These are phyloP conservation scores for Andrena bucephala DNA, from an alignment of 2,888 invertebrate genomes.

Conservation along the genomic window DNA sequence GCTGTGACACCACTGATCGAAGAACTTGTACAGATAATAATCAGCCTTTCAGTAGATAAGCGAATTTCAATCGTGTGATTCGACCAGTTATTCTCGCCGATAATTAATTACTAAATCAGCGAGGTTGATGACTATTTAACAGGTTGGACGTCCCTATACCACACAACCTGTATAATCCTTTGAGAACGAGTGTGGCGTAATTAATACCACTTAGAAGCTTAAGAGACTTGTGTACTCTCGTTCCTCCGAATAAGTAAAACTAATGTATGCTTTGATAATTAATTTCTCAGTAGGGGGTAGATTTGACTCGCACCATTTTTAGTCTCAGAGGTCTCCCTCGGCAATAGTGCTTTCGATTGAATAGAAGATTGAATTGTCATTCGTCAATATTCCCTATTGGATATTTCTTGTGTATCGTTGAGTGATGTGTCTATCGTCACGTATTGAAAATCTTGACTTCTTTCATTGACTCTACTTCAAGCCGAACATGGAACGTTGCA, in stretches of 20 bases:
- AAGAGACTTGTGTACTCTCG: background rate
- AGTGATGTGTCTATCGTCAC: background rate
- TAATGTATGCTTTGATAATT: background rate
- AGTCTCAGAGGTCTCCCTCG: background rate
- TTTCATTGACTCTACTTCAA: background rate
- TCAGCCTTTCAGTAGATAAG: background rate
- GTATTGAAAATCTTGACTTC: background rate
- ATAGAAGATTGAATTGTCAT: background rate
- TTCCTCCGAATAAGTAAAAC: background rate
- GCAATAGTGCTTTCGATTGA: background rate
- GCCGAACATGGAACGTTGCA: conserved; percentile 41
- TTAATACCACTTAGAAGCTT: background rate
- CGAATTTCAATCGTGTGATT: conserved; percentile 25
- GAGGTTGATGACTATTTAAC: background rate
- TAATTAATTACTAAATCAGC: conserved; percentile 11
- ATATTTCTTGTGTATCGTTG: background rate
- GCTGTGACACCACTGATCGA: conserved; percentile 16
- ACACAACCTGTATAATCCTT: background rate
- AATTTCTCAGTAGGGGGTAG: background rate
- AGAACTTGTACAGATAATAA: conserved; percentile 23
- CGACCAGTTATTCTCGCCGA: background rate
- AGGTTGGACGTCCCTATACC: background rate
- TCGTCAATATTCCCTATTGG: too few species aligned
- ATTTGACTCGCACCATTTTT: background rate
- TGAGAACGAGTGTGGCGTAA: conserved; percentile 1